Conservation (phyloP, 1,140 invertebrate species). For the Bombus confusus region DNA sequence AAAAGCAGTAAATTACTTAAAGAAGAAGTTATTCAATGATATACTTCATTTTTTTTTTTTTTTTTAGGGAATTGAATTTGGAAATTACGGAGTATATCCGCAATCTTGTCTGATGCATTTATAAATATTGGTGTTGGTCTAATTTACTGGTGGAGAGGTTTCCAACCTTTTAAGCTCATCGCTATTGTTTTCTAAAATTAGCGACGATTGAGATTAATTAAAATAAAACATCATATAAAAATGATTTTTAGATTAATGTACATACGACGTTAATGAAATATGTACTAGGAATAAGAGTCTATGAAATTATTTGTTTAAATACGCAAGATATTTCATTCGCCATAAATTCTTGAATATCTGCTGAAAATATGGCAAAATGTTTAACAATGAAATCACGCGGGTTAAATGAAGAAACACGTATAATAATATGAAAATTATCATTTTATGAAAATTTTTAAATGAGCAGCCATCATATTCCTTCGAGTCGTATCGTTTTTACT, state of each 20-base stretch:
- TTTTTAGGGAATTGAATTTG: not conserved
- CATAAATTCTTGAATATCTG: not conserved
- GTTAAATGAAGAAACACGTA: not conserved
- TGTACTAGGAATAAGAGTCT: not conserved
- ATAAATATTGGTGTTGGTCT: not conserved
- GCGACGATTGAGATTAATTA: not conserved
- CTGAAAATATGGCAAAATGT: not conserved
- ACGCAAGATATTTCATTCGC: not conserved
- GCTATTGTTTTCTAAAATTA: not conserved
- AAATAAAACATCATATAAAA: conserved; percentile 4
- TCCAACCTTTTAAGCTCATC: not conserved
- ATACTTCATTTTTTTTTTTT: not conserved
- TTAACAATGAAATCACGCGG: not conserved
- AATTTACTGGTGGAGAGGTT: not conserved
- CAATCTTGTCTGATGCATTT: not conserved
- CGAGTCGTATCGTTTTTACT: not conserved
- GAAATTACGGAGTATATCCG: not conserved
- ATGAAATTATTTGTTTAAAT: not conserved
- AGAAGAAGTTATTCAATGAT: not conserved
- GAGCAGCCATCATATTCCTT: not conserved
- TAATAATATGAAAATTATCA: not conserved
- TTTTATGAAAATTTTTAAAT: no score
- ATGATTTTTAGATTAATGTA: not conserved
- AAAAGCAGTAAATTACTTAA: not conserved
- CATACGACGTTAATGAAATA: conserved; percentile 1